Evolutionary conservation across 2,113 vertebrate species (phyloP).

Genomic region (Xenus cinereus): DNA sequence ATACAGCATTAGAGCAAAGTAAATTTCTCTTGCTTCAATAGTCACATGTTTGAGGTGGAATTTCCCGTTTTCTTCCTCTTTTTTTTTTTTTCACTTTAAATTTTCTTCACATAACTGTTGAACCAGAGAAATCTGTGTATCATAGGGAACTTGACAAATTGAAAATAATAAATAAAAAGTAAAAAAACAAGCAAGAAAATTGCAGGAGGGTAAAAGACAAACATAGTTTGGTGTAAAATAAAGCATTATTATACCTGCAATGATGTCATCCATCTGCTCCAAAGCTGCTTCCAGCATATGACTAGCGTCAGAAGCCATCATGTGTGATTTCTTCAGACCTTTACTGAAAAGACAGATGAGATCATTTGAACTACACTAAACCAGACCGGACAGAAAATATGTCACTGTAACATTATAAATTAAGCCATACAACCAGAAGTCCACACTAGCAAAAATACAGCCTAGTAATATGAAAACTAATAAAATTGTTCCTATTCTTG

Average conservation of each 20-base stretch:
- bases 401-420: neutral
- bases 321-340: neutral
- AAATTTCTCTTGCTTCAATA: neutral
- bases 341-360: slow-evolving; percentile 51
- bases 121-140: neutral
- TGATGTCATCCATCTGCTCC: slow-evolving; percentile 93
- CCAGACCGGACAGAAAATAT: neutral
- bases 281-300: slow-evolving; percentile 86
- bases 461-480: neutral
- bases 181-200: neutral
- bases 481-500: neutral
- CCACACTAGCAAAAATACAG: neutral
- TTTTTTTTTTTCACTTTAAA: neutral
- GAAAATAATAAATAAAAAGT: neutral
- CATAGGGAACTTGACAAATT: neutral
- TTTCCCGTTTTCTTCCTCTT: rapidly evolving
- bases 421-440: neutral
- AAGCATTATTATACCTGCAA: slow-evolving; percentile 80
- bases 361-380: neutral
- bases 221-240: neutral
- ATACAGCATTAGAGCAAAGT: neutral
- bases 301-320: slow-evolving; percentile 87
- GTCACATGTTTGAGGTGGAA: neutral
- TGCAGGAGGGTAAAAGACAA: neutral
- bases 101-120: neutral